Conservation (phyloP, 30 jellyfish, hydroid and myxozoan species). For the Phacellophora camtschatica region DNA sequence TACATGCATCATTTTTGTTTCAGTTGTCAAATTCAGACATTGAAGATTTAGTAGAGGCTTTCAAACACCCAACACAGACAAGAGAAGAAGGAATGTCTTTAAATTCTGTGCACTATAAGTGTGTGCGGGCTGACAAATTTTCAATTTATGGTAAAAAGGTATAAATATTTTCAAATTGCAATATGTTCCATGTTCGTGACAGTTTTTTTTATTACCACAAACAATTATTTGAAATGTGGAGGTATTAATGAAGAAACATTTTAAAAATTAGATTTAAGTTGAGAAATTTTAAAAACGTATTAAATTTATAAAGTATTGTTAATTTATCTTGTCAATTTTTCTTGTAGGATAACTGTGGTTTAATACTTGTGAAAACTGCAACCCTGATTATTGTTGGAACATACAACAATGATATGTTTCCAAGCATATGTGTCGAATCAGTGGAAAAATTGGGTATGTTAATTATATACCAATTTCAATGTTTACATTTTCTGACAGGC, state of each 20-base stretch:
- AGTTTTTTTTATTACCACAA: no score
- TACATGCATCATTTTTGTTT: background rate
- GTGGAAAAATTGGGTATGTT: constrained; percentile 83
- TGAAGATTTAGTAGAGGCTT: constrained; percentile 60
- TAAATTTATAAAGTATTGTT: no score
- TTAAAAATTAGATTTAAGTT: no score
- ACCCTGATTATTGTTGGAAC: constrained; percentile 66
- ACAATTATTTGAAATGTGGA: no score
- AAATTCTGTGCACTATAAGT: constrained; percentile 55
- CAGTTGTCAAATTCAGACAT: constrained; percentile 62
- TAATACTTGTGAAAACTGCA: constrained; percentile 74
- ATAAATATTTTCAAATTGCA: no score
- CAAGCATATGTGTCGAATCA: constrained; percentile 92
- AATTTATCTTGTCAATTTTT: background rate
- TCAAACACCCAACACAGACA: constrained; percentile 65
- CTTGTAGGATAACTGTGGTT: constrained; percentile 59
- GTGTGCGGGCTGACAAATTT: constrained; percentile 85
- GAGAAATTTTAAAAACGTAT: no score
- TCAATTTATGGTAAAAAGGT: constrained; percentile 83
- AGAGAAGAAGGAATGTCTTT: constrained; percentile 61
- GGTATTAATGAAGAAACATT: no score
- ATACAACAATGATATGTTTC: constrained; percentile 72
- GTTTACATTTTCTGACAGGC: no score
- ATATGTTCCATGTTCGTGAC: no score
- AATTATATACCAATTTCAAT: no score